Base-by-base conservation (phyloP, 92 coral and sea anemone species). In the Actinostola sp. region DNA sequence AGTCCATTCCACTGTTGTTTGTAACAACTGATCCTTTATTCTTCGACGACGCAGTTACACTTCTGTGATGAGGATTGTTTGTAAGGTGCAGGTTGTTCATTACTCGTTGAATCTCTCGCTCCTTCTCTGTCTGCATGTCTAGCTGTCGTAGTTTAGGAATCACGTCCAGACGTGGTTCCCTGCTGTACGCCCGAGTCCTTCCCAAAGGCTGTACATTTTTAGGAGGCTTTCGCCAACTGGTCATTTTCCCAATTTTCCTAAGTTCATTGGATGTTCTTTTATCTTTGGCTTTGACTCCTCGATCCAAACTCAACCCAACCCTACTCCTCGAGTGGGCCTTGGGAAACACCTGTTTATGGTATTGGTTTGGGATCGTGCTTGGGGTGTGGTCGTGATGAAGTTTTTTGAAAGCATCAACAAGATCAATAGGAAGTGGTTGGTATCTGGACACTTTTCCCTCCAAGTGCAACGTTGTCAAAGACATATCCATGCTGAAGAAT, bases 391-490 rank as follows among this genome's bases (percentile, higher is more conserved):
- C 66, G 13, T 23, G 25, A 34, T 68, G 50, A 17, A 68, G 33
- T 32, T 45, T 68, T 52, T 68, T 68, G 7, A 68, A 23, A 49
- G 73, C 60, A 12, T 67, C 74, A 4, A 50, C 46, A n/a, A 68
- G 62, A 24, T 35, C 24, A 3, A 68, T 10, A 30, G 74, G 58
- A 31, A 46, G 51, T 8, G 57, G 74, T 13, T 66, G 59, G 21
- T 50, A 48, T 68, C 21, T 50, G 13, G 62, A 27, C 14, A 32
- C 61, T 36, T 48, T 51, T 4, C 30, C 62, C 32, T 68, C 63
- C 20, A 68, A 13, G 12, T 34, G 66, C 29, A 61, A 3, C n/a
- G 73, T 26, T 45, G 73, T 27, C 50, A 51, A 6, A 0, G 74
- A 68, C 63, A 68, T 68, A 24, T 19, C 51, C 39, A 57, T 28